A percentile compares a stretch with the other conserved stretches of the same genome.
Evolutionary conservation across 2,888 invertebrate species (phyloP).

Genomic region (Diarsia dahlii): DNA sequence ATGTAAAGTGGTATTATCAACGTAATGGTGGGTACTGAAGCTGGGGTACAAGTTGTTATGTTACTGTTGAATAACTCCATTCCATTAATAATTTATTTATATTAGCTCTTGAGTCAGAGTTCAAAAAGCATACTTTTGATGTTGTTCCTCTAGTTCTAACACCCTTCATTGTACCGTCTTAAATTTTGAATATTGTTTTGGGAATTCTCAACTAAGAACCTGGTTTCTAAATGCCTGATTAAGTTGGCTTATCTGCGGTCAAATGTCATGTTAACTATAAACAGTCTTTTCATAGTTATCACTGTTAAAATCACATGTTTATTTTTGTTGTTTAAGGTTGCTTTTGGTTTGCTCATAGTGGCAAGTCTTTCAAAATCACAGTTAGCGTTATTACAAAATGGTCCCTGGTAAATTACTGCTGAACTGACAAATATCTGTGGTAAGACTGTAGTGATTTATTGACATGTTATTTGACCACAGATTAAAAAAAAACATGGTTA

Average conservation of each 20-base stretch:
- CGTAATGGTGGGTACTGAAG: slow-evolving; percentile 66
- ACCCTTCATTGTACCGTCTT: slow-evolving; percentile 32
- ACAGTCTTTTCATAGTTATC: not conserved
- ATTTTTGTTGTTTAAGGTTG: not conserved
- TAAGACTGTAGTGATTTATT: not conserved
- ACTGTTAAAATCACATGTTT: not conserved
- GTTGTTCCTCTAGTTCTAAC: slow-evolving; percentile 46
- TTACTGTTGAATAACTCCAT: slow-evolving; percentile 84
- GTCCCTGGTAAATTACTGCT: not conserved
- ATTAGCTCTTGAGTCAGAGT: slow-evolving; percentile 62
- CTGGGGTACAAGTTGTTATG: slow-evolving; percentile 72
- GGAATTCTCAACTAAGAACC: slow-evolving; percentile 2
- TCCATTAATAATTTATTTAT: slow-evolving; percentile 82
- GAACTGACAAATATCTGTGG: not conserved
- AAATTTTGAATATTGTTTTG: slow-evolving; percentile 5
- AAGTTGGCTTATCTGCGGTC: not conserved
- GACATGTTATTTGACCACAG: slow-evolving; percentile 2
- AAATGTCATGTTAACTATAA: not conserved
- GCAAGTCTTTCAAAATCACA: not conserved
- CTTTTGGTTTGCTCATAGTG: not conserved
- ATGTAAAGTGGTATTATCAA: slow-evolving; percentile 81
- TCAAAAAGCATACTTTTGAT: slow-evolving; percentile 43
- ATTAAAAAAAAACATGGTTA: slow-evolving; percentile 1
- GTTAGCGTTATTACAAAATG: not conserved
- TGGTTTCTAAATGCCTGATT: not conserved